phyloP scores from a whole-genome alignment of 2,113 vertebrate species.

The Mugil cephalus region DNA sequence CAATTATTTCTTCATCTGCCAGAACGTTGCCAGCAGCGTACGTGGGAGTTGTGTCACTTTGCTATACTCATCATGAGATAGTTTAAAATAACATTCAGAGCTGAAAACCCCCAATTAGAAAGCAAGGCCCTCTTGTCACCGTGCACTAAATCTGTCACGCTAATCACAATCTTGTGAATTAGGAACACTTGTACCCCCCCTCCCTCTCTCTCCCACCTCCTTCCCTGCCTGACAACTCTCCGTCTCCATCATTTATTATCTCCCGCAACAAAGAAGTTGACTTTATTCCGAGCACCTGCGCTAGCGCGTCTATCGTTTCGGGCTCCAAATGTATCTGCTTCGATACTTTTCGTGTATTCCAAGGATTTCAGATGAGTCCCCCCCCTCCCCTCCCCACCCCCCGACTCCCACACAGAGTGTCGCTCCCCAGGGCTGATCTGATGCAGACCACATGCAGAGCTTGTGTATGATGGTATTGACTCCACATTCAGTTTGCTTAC shows the following conservation, averaged over 20 bases:
- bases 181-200: slow-evolving; percentile 38
- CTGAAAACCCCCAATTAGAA: slow-evolving; percentile 73
- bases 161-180: slow-evolving; percentile 74
- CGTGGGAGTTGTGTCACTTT: slow-evolving; percentile 73
- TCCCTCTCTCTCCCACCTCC: slow-evolving; percentile 35
- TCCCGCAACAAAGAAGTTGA: neutral
- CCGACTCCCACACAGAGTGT: too few species aligned
- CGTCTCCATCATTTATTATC: slow-evolving; percentile 37
- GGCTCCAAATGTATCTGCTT: slow-evolving; percentile 56
- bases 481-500: slow-evolving; percentile 76
- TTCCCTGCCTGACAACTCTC: slow-evolving; percentile 34
- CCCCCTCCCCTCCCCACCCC: slow-evolving; percentile 49
- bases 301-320: slow-evolving; percentile 52
- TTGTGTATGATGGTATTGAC: slow-evolving; percentile 77
- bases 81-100: slow-evolving; percentile 69
- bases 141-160: slow-evolving; percentile 73
- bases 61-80: slow-evolving; percentile 60
- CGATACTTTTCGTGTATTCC: slow-evolving; percentile 56
- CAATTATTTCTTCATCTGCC: slow-evolving; percentile 44
- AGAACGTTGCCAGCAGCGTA: slow-evolving; percentile 47
- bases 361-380: slow-evolving; percentile 58
- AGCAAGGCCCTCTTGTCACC: slow-evolving; percentile 61
- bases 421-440: slow-evolving; percentile 61
- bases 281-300: slow-evolving; percentile 43
- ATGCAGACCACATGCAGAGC: slow-evolving; percentile 76